These are phyloP conservation scores for Neoarius graeffei DNA, from an alignment of 2,113 vertebrate species.

Conservation along the genomic window DNA sequence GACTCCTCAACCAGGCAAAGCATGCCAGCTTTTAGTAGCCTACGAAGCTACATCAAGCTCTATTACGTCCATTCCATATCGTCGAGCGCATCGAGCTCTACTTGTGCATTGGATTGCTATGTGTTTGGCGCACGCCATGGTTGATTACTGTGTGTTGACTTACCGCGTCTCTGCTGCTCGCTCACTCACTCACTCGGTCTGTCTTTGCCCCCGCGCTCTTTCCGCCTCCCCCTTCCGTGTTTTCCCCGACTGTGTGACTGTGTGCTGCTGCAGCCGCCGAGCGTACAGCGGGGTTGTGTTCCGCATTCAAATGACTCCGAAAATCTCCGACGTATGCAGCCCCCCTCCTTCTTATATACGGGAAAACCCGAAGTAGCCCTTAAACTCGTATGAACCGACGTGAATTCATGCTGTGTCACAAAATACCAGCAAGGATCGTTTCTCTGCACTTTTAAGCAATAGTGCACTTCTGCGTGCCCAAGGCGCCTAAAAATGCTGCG, in stretches of 20 bases:
- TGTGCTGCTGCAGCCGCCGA: conserved; percentile 40
- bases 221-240: conserved; percentile 43
- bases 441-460: not conserved
- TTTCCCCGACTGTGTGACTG: conserved; percentile 9
- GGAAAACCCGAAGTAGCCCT: not conserved
- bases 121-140: conserved; percentile 15
- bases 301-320: conserved; percentile 36
- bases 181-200: conserved; percentile 46
- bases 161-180: conserved; percentile 48
- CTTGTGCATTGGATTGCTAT: not conserved
- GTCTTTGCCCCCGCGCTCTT: conserved; percentile 37
- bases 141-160: conserved; percentile 28
- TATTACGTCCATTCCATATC: not conserved
- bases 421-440: not conserved
- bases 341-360: not conserved
- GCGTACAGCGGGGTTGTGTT: conserved; percentile 18
- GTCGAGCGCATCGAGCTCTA: not conserved
- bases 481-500: not conserved
- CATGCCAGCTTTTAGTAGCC: not conserved
- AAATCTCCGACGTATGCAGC: conserved; percentile 18
- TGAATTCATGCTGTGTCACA: not conserved
- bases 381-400: not conserved
- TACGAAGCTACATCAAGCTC: not conserved
- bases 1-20: conserved; percentile 27
- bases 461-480: not conserved